Conservation (phyloP, 2,113 vertebrate genomes). For the Pterocles orientalis region DNA sequence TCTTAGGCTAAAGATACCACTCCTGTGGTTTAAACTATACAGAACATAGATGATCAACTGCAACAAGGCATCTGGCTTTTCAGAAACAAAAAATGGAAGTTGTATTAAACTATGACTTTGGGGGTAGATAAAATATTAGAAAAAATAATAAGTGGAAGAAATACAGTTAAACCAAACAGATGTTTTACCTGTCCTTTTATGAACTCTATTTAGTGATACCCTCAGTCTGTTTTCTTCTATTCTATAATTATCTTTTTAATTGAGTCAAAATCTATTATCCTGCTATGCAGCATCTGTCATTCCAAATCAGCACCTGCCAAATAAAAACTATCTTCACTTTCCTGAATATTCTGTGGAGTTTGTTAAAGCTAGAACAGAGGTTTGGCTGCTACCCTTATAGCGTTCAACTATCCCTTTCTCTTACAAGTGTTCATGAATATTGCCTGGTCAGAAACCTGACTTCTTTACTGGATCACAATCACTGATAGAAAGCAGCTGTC, state of each 20-base stretch:
- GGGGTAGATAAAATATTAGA: background rate
- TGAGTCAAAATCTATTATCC: slow-evolving; percentile 20
- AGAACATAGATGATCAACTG: background rate
- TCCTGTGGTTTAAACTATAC: background rate
- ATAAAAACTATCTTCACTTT: background rate
- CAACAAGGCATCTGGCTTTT: background rate
- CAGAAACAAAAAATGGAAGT: background rate
- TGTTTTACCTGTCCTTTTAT: slow-evolving; percentile 31
- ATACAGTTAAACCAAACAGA: background rate
- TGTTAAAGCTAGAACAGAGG: background rate
- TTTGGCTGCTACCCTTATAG: background rate
- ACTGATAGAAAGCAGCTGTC: background rate
- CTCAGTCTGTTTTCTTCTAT: background rate
- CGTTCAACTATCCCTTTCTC: background rate
- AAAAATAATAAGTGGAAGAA: background rate
- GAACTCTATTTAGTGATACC: background rate
- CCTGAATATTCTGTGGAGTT: background rate
- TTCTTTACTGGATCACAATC: background rate
- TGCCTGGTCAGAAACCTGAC: background rate
- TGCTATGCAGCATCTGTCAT: background rate
- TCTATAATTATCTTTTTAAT: slow-evolving; percentile 44
- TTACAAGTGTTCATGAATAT: background rate
- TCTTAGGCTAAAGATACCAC: background rate
- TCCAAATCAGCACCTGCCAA: slow-evolving; percentile 33
- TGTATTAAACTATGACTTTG: background rate